These are phyloP conservation scores for Leucoraja ocellata DNA, from an alignment of 2,797 vertebrate species.

Conservation along the genomic window DNA sequence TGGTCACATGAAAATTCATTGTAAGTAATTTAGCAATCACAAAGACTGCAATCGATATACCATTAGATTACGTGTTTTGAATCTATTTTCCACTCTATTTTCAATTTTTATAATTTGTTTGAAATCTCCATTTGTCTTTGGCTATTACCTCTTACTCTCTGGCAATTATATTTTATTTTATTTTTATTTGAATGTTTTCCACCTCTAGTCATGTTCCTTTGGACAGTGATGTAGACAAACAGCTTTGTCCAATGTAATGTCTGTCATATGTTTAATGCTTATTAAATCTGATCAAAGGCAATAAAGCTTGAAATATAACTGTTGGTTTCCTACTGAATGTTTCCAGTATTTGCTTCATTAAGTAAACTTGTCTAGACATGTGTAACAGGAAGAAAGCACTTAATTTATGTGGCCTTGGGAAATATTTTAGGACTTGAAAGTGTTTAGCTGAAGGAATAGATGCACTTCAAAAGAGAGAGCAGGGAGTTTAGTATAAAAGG, in stretches of 20 bases:
- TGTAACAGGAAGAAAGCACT: background rate
- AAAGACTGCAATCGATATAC: too few relatives aligned
- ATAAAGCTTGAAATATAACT: background rate
- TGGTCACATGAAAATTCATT: too few relatives aligned
- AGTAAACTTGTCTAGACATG: too few relatives aligned
- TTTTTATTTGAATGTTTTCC: background rate
- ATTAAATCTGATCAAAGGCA: too few relatives aligned
- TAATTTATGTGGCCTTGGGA: background rate
- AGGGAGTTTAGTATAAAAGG: too few relatives aligned
- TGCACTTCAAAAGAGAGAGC: background rate
- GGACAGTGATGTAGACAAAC: too few relatives aligned
- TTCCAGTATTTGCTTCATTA: background rate
- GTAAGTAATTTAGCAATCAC: too few relatives aligned
- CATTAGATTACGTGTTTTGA: background rate
- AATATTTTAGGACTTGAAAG: background rate
- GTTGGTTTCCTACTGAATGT: background rate
- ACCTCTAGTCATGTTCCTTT: too few relatives aligned
- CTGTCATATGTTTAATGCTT: background rate
- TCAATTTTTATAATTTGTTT: background rate
- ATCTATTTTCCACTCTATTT: background rate
- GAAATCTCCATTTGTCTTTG: background rate
- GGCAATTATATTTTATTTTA: background rate
- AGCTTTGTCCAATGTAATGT: background rate
- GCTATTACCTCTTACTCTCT: background rate
- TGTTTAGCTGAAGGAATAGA: background rate